Evolutionary conservation across 2,113 vertebrate genomes (phyloP).

Genomic region (Australoheros scitulus): DNA sequence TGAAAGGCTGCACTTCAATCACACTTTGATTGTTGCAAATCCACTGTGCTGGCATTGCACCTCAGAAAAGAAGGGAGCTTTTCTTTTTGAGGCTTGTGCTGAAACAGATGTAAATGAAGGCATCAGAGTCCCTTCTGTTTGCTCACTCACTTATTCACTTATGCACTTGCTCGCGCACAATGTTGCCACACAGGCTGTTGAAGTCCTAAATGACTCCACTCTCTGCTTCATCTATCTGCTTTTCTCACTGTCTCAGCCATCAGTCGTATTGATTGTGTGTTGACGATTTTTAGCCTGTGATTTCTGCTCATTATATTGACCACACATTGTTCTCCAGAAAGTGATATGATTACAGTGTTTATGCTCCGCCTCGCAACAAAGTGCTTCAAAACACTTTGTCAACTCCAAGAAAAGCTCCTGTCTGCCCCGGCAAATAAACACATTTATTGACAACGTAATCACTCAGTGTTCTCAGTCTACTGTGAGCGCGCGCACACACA

Average conservation of each 20-base stretch:
- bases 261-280: slow-evolving; percentile 45
- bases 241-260: neutral
- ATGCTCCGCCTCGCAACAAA: slow-evolving; percentile 30
- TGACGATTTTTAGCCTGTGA: slow-evolving; percentile 51
- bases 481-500: neutral
- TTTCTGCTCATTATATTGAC: slow-evolving; percentile 64
- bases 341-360: slow-evolving; percentile 67
- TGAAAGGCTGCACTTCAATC: neutral
- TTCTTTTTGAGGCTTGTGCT: neutral
- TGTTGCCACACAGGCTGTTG: neutral
- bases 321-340: slow-evolving; percentile 61
- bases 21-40: neutral
- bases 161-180: neutral
- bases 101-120: neutral
- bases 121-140: neutral
- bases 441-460: slow-evolving; percentile 73
- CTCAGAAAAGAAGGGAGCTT: neutral
- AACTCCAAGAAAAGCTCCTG: slow-evolving; percentile 48
- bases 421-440: slow-evolving; percentile 57
- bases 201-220: neutral
- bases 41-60: too few relatives aligned
- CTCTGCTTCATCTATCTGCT: neutral
- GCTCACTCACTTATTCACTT: neutral
- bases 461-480: slow-evolving; percentile 35
- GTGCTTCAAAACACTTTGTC: slow-evolving; percentile 67